These are phyloP conservation scores for Istiophorus platypterus DNA, from an alignment of 2,113 vertebrate genomes.

Conservation along the genomic window DNA sequence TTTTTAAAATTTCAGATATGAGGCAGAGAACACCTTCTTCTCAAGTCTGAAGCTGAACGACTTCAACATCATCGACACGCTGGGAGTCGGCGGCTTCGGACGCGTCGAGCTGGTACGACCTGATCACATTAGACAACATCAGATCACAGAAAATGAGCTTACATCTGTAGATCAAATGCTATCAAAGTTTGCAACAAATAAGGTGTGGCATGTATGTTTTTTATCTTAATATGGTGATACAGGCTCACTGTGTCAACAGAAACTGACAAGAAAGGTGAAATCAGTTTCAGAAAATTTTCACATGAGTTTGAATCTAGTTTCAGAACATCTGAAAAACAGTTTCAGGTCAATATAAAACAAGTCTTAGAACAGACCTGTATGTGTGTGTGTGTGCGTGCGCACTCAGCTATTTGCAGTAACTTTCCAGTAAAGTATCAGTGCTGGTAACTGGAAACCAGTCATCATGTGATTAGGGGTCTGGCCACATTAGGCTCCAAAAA, in stretches of 20 bases:
- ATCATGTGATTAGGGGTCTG: conserved; percentile 33
- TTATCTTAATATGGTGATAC: too few relatives aligned
- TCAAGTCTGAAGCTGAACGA: conserved; percentile 82
- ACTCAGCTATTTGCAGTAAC: conserved; percentile 67
- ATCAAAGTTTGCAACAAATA: too few relatives aligned
- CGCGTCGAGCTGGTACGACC: conserved; percentile 83
- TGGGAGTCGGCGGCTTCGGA: conserved; percentile 94
- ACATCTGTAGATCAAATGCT: too few relatives aligned
- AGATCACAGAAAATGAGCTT: background rate
- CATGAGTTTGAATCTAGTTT: background rate
- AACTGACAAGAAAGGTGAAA: too few relatives aligned
- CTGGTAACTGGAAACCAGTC: conserved; percentile 57
- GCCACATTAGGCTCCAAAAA: background rate
- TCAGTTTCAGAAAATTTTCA: background rate
- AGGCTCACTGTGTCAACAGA: too few relatives aligned
- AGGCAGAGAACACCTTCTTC: conserved; percentile 86
- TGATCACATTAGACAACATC: fast-evolving
- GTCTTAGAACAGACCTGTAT: background rate
- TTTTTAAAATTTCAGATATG: conserved; percentile 84
- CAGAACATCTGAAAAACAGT: too few relatives aligned
- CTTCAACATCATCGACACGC: conserved; percentile 89
- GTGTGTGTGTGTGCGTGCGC: conserved; percentile 1
- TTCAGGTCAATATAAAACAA: background rate
- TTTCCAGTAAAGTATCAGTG: conserved; percentile 68
- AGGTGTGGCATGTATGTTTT: too few relatives aligned